Conservation (phyloP, 2,113 vertebrate species). For the Dendrocopos noguchii region DNA sequence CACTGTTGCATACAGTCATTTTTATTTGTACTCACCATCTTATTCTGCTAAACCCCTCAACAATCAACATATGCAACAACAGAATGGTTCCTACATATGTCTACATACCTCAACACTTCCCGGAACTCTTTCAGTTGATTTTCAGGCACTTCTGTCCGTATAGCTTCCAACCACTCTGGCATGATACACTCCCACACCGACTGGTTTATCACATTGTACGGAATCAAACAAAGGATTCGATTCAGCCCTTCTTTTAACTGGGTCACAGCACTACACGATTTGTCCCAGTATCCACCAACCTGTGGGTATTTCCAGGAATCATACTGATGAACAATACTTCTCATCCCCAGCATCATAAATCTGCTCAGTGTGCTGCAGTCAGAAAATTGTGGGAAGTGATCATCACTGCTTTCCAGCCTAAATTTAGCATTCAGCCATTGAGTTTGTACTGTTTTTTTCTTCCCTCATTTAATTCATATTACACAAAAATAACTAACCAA, state of each 20-base stretch:
- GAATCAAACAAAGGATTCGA: conserved; percentile 95
- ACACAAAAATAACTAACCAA: not conserved
- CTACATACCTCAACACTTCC: conserved; percentile 93
- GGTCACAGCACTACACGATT: conserved; percentile 93
- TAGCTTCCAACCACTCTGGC: conserved; percentile 97
- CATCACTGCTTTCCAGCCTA: not conserved
- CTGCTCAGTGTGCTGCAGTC: not conserved
- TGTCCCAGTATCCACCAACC: conserved; percentile 99
- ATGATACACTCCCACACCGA: conserved; percentile 98
- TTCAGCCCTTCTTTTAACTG: conserved; percentile 98
- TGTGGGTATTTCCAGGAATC: conserved; percentile 65
- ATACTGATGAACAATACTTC: not conserved
- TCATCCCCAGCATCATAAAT: not conserved
- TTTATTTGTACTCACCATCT: not conserved
- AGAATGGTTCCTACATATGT: not conserved
- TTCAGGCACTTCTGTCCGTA: conserved; percentile 95
- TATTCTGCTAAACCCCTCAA: not conserved
- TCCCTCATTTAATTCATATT: not conserved
- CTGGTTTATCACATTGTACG: conserved; percentile 97
- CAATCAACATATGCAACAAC: not conserved
- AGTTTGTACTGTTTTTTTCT: not conserved
- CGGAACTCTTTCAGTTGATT: conserved; percentile 95
- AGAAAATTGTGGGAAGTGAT: not conserved
- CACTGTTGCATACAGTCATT: not conserved
- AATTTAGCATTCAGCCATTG: not conserved